These are phyloP conservation scores for Pantala flavescens DNA, from an alignment of 1,140 invertebrate species.

Conservation along the genomic window DNA sequence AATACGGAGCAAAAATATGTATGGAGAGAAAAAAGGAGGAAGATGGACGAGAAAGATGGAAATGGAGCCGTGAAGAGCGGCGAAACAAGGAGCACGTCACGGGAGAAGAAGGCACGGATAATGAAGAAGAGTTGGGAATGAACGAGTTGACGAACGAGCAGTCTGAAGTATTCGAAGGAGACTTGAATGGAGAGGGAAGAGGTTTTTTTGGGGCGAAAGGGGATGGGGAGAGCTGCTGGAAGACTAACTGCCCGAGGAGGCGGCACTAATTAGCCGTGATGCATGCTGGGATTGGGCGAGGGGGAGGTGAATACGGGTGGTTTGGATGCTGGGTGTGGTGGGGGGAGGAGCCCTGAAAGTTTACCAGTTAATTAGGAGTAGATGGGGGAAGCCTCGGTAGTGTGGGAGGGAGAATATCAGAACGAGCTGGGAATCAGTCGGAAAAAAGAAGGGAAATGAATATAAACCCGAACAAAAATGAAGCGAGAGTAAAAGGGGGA, in stretches of 20 bases:
- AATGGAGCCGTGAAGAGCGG: neutral
- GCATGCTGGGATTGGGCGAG: conserved; percentile 1
- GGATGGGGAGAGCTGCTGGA: neutral
- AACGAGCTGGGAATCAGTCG: neutral
- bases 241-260: conserved; percentile 6
- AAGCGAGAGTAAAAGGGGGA: neutral
- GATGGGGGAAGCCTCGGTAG: neutral
- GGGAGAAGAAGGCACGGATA: neutral
- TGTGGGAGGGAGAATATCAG: neutral
- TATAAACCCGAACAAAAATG: neutral
- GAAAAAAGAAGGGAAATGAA: neutral
- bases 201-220: neutral
- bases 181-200: neutral
- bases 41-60: neutral
- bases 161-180: neutral
- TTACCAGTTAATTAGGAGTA: conserved; percentile 6
- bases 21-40: too few relatives aligned
- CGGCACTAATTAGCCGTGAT: conserved; percentile 7
- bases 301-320: neutral
- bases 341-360: neutral
- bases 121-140: neutral
- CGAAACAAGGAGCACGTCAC: neutral
- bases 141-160: too few relatives aligned
- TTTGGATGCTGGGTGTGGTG: neutral
- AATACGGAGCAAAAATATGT: too few relatives aligned